Evolutionary conservation across 2,797 vertebrate species (phyloP).

Genomic region (Enteromius trimaculatus): DNA sequence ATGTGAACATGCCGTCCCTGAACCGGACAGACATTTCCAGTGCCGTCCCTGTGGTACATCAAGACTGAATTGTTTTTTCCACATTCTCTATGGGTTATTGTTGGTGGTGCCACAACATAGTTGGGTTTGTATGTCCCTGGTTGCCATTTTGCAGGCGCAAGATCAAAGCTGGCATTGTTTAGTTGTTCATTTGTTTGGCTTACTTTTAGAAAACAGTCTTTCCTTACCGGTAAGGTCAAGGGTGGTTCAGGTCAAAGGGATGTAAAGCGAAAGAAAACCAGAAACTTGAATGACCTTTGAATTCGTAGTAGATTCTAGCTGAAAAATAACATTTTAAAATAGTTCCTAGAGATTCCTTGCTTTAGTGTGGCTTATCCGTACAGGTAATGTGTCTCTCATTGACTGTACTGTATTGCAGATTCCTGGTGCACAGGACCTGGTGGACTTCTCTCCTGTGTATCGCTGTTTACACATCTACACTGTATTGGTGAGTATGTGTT

Average conservation of each 20-base stretch:
- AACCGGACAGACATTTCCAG: constrained; percentile 39
- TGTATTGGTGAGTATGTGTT: constrained; percentile 86
- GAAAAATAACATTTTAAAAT: background rate
- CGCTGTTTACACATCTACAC: constrained; percentile 96
- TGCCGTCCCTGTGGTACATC: constrained; percentile 37
- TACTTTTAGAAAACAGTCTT: constrained; percentile 33
- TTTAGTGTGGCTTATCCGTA: background rate
- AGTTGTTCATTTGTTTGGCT: constrained; percentile 36
- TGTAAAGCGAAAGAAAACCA: background rate
- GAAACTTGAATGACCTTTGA: background rate
- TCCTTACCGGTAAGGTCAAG: constrained; percentile 28
- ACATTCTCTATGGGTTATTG: constrained; percentile 50
- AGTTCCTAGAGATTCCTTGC: background rate
- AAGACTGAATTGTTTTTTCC: constrained; percentile 54
- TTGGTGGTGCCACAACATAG: constrained; percentile 46
- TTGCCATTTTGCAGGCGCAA: constrained; percentile 53
- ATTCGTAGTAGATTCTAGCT: background rate
- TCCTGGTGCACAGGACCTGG: constrained; percentile 91
- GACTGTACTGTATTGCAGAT: constrained; percentile 73
- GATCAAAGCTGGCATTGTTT: constrained; percentile 64
- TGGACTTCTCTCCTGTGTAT: constrained; percentile 97
- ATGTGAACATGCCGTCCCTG: constrained; percentile 29
- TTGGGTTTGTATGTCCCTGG: constrained; percentile 48
- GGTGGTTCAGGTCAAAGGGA: constrained; percentile 15
- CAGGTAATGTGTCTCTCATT: background rate